phyloP scores from a whole-genome alignment of 1,140 invertebrate genomes.

The Tigriopus japonicus region DNA sequence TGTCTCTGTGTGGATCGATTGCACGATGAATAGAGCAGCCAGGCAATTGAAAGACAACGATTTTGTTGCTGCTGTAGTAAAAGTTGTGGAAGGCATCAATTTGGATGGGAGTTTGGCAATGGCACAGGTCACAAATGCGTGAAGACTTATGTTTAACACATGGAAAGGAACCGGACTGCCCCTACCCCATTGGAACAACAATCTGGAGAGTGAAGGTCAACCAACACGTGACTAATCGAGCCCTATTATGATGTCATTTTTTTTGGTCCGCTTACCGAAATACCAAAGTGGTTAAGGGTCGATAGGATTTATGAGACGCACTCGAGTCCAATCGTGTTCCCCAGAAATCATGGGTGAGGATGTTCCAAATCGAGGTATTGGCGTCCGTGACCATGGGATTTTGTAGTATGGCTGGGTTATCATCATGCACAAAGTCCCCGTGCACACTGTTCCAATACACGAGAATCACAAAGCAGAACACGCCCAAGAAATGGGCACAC shows the following conservation, averaged over 20 bases:
- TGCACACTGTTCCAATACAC: constrained; percentile 15
- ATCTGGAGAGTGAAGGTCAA: not conserved
- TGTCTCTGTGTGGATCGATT: not conserved
- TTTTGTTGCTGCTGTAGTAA: not conserved
- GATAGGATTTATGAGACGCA: not conserved
- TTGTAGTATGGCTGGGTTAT: not conserved
- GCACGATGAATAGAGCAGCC: not conserved
- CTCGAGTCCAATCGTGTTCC: not conserved
- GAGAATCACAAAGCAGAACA: constrained; percentile 14
- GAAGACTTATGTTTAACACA: not conserved
- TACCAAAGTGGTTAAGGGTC: not conserved
- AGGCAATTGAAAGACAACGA: not conserved
- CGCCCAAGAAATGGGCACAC: constrained; percentile 6
- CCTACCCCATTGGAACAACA: not conserved
- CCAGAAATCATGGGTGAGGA: not conserved
- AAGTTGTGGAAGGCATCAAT: no score
- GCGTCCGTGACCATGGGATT: not conserved
- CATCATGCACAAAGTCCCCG: constrained; percentile 17
- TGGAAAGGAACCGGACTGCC: not conserved
- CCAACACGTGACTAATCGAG: not conserved
- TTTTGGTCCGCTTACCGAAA: not conserved
- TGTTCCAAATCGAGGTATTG: not conserved
- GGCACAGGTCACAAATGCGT: not conserved
- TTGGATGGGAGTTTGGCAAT: no score
- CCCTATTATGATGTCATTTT: not conserved